A percentile compares a stretch with the other conserved stretches of the same genome.
These are phyloP conservation scores for Ctenoplectra terminalis DNA, from an alignment of 1,140 invertebrate genomes.

Conservation along the genomic window DNA sequence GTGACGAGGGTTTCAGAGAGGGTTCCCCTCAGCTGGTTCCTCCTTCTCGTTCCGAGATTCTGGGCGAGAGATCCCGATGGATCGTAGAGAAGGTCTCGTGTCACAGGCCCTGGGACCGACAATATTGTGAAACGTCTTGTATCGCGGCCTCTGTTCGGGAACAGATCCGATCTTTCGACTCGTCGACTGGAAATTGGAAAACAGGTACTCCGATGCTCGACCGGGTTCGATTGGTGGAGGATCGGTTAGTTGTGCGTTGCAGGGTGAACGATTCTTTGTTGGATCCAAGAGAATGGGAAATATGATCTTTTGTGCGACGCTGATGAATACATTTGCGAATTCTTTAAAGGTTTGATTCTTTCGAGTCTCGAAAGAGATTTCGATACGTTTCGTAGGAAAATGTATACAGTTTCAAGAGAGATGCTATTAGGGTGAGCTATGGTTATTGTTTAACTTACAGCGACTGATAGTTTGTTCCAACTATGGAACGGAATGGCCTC, in stretches of 20 bases:
- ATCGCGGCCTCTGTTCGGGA: conserved; percentile 19
- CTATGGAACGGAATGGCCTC: too few relatives aligned
- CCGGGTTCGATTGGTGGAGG: neutral
- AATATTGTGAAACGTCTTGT: conserved; percentile 69
- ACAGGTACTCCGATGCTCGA: conserved; percentile 52
- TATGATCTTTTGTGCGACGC: neutral
- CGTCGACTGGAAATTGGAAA: conserved; percentile 56
- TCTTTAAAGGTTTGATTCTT: neutral
- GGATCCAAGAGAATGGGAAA: neutral
- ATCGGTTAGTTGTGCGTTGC: neutral
- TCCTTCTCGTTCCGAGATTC: neutral
- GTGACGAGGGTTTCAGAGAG: conserved; percentile 63
- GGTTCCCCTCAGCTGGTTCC: neutral
- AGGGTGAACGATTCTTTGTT: conserved; percentile 1
- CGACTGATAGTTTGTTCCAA: too few relatives aligned
- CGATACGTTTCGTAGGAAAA: neutral
- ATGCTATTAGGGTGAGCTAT: too few relatives aligned
- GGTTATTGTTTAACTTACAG: too few relatives aligned
- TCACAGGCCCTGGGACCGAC: conserved; percentile 33
- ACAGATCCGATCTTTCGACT: conserved; percentile 55
- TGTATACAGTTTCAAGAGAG: neutral
- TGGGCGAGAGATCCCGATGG: neutral
- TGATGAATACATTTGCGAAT: conserved; percentile 1
- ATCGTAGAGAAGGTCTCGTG: neutral
- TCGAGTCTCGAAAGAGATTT: neutral